phyloP scores from a whole-genome alignment of 2,113 vertebrate species.

The Heteronetta atricapilla region DNA sequence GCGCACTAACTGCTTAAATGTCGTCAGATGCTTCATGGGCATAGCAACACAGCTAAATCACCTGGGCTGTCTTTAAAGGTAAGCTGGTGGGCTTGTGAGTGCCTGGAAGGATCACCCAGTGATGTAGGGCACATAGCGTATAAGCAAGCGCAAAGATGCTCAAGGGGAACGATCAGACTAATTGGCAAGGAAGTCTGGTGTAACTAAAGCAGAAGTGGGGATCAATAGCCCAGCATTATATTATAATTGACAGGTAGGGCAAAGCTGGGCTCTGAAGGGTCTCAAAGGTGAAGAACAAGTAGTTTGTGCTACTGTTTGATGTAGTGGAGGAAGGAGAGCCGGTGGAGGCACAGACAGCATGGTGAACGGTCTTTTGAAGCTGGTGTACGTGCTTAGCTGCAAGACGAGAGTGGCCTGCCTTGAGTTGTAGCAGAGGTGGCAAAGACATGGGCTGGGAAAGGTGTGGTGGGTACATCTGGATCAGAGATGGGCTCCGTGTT shows the following conservation, averaged over 20 bases:
- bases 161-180: rapidly evolving
- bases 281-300: neutral
- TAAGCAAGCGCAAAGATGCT: neutral
- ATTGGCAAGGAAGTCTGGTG: neutral
- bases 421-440: neutral
- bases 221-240: neutral
- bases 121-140: rapidly evolving
- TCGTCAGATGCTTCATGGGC: neutral
- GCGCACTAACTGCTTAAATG: rapidly evolving
- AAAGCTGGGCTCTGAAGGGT: neutral
- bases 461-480: rapidly evolving
- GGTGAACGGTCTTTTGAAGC: neutral
- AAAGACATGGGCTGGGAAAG: neutral
- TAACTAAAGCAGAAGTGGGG: neutral
- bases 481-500: too few species aligned
- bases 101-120: neutral
- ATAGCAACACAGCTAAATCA: rapidly evolving
- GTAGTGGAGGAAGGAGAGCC: neutral
- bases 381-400: rapidly evolving
- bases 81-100: neutral
- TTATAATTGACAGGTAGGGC: neutral
- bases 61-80: neutral
- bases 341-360: rapidly evolving
- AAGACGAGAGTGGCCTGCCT: rapidly evolving
- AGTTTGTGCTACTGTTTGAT: neutral